These are phyloP conservation scores for Sciurus niger DNA, from an alignment of 2,113 vertebrate genomes.

Conservation along the genomic window DNA sequence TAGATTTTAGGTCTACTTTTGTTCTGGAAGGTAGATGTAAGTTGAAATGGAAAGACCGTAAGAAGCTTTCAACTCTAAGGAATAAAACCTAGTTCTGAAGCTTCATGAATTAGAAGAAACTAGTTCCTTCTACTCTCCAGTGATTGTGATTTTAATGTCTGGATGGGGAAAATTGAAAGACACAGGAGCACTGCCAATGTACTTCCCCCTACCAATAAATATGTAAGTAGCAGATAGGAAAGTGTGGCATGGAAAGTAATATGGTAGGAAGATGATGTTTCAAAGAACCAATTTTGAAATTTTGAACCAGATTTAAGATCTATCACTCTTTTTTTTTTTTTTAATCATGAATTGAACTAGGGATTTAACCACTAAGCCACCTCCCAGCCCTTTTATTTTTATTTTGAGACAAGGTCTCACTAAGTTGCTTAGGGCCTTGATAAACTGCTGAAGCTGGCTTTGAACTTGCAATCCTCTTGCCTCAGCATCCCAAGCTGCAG, in stretches of 20 bases:
- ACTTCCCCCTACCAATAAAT: background rate
- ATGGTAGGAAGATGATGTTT: background rate
- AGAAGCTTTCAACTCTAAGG: background rate
- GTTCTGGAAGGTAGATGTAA: background rate
- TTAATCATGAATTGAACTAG: too few relatives aligned
- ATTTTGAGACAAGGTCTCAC: too few relatives aligned
- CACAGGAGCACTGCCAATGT: background rate
- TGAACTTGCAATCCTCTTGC: too few relatives aligned
- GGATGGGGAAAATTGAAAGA: background rate
- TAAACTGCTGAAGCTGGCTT: too few relatives aligned
- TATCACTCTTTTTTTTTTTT: background rate
- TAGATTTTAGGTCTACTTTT: background rate
- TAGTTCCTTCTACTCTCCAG: background rate
- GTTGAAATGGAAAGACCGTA: background rate
- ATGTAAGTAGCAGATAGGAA: background rate
- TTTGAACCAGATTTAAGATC: background rate
- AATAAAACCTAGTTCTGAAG: background rate
- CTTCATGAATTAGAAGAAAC: background rate
- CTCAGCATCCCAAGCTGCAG: too few relatives aligned
- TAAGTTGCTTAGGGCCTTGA: too few relatives aligned
- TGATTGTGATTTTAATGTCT: background rate
- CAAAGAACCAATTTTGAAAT: background rate
- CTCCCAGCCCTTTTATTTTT: too few relatives aligned
- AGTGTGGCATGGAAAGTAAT: background rate
- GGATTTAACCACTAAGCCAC: too few relatives aligned